Base-by-base conservation (phyloP, 2,113 vertebrate species). In the Pelvicachromis taeniatus region DNA sequence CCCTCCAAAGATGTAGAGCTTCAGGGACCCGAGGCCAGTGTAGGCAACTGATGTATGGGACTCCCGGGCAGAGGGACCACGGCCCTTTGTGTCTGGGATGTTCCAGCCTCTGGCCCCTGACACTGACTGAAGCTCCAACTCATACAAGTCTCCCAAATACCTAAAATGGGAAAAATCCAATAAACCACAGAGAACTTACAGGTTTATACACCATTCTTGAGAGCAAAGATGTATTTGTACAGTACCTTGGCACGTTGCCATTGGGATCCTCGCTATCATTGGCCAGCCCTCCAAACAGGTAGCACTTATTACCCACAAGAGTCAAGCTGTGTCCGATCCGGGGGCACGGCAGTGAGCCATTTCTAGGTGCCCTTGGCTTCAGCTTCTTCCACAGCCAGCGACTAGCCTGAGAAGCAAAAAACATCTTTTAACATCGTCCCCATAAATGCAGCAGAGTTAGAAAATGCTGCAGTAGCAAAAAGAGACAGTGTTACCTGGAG, bases 361-460 rank as follows among this genome's bases (percentile, higher is more conserved):
- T 98, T 90, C 95, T 97, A n/a, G 98, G 97, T 0, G 96, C 96
- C 85, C 97, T 95, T 42, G 98, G 97, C 85, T 97, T 99, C 84
- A 99, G 95, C 94, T 99, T 99, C 95, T 98, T 99, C 99, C 99
- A 99, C 53, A 99, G 95, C 99, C 99, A 99, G 53, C 98, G 97
- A 93, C 97, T 99, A 78, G 98, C 98, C 99, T 99, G 63, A 48
- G 3, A 5, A 55, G 7, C 1, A 78, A 77, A 40, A 14, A 45
- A 1, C 4, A 63, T 2, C 42, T 12, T 17, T 42, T 1, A 48
- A 54, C 75, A 4, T 26, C 2, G 12, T 56, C 16, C 45, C 26
- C 14, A 29, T 3, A 2, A 23, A 16, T 29, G 17, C 38, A n/a
- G 5, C 17, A 19, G 7, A 33, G 16, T 16, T 33, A 2, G 29